A percentile compares a stretch with the other conserved stretches of the same genome.
Conservation (phyloP, 1,140 invertebrate species). For the Limonius californicus region DNA sequence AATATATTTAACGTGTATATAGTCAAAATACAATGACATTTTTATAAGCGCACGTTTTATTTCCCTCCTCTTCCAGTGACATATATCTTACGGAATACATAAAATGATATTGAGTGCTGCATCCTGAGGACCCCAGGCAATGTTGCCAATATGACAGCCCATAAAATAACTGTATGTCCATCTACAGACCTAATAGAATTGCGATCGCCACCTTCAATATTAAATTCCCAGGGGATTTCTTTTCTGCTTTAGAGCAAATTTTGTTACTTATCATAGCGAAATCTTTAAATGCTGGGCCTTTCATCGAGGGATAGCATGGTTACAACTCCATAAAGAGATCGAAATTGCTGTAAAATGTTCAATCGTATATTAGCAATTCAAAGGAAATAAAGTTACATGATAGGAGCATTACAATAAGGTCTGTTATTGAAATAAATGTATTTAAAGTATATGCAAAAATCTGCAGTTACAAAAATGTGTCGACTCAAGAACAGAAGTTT, state of each 20-base stretch:
- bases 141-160: slow-evolving; percentile 45
- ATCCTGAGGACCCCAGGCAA: slow-evolving; percentile 28
- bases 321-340: too few species aligned
- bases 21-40: slow-evolving; percentile 12
- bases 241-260: slow-evolving; percentile 26
- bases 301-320: too few species aligned
- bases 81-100: not conserved
- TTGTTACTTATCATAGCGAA: too few species aligned
- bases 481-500: too few species aligned
- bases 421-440: too few species aligned
- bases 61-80: not conserved
- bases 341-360: too few species aligned
- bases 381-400: too few species aligned
- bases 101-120: not conserved
- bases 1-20: slow-evolving; percentile 37
- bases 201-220: slow-evolving; percentile 43
- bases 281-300: too few species aligned
- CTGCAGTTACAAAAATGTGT: too few species aligned
- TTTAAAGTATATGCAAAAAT: too few species aligned
- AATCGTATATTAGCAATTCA: too few species aligned
- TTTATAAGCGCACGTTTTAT: not conserved
- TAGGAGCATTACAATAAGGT: too few species aligned
- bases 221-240: slow-evolving; percentile 25
- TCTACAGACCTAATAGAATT: slow-evolving; percentile 44
- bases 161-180: slow-evolving; percentile 47